A percentile compares a stretch with the other conserved stretches of the same genome.
phyloP scores from a whole-genome alignment of 2,113 vertebrate genomes.

The Meriones unguiculatus region DNA sequence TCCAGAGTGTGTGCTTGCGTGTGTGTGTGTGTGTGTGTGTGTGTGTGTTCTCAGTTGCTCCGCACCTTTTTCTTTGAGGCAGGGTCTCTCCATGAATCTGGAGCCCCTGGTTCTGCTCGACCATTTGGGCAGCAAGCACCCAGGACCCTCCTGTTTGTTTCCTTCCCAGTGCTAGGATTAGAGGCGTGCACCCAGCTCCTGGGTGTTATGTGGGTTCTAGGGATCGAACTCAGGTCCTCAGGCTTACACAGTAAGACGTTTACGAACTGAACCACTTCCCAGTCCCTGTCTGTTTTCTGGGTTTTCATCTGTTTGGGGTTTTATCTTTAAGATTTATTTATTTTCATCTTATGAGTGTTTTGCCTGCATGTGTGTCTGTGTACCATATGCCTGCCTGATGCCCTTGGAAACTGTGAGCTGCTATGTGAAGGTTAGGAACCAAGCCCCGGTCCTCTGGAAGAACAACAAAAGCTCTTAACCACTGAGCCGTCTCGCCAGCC shows the following conservation, averaged over 20 bases:
- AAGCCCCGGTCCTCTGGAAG: not conserved
- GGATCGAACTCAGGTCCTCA: not conserved
- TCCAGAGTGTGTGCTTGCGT: not conserved
- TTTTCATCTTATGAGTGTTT: not conserved
- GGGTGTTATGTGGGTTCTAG: not conserved
- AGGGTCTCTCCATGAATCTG: not conserved
- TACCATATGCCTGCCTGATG: no score
- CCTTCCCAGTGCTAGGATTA: not conserved
- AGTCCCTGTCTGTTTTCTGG: not conserved
- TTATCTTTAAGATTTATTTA: not conserved
- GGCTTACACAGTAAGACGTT: not conserved
- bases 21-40: not conserved
- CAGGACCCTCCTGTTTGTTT: not conserved
- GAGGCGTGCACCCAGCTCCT: not conserved
- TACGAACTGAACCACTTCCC: not conserved
- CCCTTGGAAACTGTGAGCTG: not conserved
- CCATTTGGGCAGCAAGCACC: not conserved
- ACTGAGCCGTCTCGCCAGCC: not conserved
- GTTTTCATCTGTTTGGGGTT: not conserved
- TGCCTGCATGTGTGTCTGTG: not conserved
- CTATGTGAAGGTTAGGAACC: not conserved
- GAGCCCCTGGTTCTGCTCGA: not conserved
- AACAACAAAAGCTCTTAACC: not conserved
- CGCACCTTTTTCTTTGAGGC: not conserved
- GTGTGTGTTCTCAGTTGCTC: not conserved